Evolutionary conservation across 1,140 invertebrate species (phyloP), one percentile per base, ranked within the genome.

Genomic region (Lycorma delicatula): DNA sequence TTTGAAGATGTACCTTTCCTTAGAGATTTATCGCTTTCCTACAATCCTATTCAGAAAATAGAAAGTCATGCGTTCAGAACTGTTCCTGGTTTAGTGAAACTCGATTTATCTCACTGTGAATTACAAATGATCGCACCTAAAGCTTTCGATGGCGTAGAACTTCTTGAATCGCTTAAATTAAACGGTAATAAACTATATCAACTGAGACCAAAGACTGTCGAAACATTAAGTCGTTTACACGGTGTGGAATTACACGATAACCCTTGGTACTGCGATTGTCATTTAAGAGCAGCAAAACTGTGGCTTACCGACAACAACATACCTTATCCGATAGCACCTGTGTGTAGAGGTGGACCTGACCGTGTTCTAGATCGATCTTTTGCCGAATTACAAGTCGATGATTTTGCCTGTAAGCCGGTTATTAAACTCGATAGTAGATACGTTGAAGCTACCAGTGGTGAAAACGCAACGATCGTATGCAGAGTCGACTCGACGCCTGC

Each of bases 201-300:
- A 34, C 72, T 92, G 25, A 74, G 82, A 22, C 77, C 83, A 1
- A 79, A 78, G 22, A 88, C 86, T 0, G 82, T 90, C 23, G 84
- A 89, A 61, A 81, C 81, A 4, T 65, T 89, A 9, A 81, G 77
- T 52, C 82, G 84, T 22, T 75, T 94, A 4, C 84, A 88, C 64
- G 88, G 86, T 31, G 84, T 94, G 54, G 88, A 91, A 67, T 72
- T 95, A 34, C 89, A 94, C 61, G 88, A 91, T 54, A 96, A 96
- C 74, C 89, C 88, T 0, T 94, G 91, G 91, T 78, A 83, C 27
- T 96, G 92, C 66, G 90, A 95, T 67, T 96, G 91, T 68, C 81
- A 86, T 18, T 69, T 94, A 52, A 74, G 89, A 20, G 83, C 87
- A 54, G 79, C 90, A 54, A 91, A 92, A 67, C 75, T 86, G 60